Conservation (phyloP, 2,888 invertebrate genomes). For the Limnephilus marmoratus region DNA sequence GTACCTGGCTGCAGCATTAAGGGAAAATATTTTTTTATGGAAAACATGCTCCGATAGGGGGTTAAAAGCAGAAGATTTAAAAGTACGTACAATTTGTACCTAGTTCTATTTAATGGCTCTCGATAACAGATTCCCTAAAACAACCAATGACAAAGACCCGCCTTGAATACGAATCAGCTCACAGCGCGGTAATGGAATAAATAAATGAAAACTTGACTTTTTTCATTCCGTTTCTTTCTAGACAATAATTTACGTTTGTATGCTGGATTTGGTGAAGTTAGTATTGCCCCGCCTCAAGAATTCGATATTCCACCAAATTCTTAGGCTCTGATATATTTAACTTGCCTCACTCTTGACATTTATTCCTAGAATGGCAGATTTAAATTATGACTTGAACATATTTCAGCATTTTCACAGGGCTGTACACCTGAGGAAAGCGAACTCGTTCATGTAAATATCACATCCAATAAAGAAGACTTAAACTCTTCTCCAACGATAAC, state of each 20-base stretch:
- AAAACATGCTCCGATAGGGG: not conserved
- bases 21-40: not conserved
- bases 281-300: not conserved
- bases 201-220: slow-evolving; percentile 38
- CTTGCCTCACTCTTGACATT: slow-evolving; percentile 5
- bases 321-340: slow-evolving; percentile 4
- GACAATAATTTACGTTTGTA: slow-evolving; percentile 58
- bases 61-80: not conserved
- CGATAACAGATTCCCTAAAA: slow-evolving; percentile 53
- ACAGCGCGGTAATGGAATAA: slow-evolving; percentile 45
- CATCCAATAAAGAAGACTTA: not conserved
- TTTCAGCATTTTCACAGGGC: not conserved
- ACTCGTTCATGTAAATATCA: not conserved
- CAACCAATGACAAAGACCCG: slow-evolving; percentile 39
- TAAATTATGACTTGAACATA: slow-evolving; percentile 5
- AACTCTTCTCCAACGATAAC: not conserved
- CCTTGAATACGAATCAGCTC: slow-evolving; percentile 35
- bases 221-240: slow-evolving; percentile 47
- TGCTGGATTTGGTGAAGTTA: slow-evolving; percentile 5
- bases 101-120: slow-evolving; percentile 29
- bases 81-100: not conserved
- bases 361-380: not conserved
- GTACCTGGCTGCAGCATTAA: not conserved
- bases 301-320: slow-evolving; percentile 7
- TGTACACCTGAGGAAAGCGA: not conserved